Conservation (phyloP, 2,888 invertebrate species). For the Chaitophorus viminalis region DNA sequence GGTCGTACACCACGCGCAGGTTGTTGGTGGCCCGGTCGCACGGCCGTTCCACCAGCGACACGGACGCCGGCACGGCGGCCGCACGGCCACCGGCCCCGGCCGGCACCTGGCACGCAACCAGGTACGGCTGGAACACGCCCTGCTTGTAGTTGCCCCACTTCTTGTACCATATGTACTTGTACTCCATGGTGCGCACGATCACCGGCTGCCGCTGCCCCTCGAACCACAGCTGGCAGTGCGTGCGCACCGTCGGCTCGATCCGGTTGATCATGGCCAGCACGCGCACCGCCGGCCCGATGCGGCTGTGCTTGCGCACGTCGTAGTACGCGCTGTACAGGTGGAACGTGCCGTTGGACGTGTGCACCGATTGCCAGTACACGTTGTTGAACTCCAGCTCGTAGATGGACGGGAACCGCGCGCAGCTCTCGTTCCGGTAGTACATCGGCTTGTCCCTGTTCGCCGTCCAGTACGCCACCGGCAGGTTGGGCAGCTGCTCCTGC, state of each 20-base stretch:
- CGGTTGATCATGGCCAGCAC: constrained; percentile 90
- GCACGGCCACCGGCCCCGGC: constrained; percentile 86
- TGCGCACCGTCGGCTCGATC: constrained; percentile 83
- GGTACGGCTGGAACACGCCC: constrained; percentile 89
- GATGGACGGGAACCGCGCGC: constrained; percentile 86
- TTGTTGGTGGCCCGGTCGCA: constrained; percentile 90
- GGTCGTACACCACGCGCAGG: constrained; percentile 82
- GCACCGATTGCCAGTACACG: constrained; percentile 90
- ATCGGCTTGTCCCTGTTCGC: constrained; percentile 80
- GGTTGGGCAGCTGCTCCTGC: constrained; percentile 81
- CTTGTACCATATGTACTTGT: constrained; percentile 93
- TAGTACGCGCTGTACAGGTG: constrained; percentile 86
- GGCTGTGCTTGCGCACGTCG: constrained; percentile 81
- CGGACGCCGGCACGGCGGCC: constrained; percentile 81
- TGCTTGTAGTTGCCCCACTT: constrained; percentile 95
- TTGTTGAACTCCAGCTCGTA: constrained; percentile 94
- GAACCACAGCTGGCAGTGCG: constrained; percentile 91
- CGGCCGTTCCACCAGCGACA: constrained; percentile 84
- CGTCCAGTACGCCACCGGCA: constrained; percentile 88
- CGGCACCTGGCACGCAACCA: constrained; percentile 90
- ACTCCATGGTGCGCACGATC: constrained; percentile 84
- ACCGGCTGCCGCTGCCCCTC: constrained; percentile 84
- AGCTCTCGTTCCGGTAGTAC: constrained; percentile 75
- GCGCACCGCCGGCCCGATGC: constrained; percentile 84
- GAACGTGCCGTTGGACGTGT: constrained; percentile 86